Evolutionary conservation across 2,797 vertebrate genomes (phyloP).

Genomic region (Enteromius paludinosus): DNA sequence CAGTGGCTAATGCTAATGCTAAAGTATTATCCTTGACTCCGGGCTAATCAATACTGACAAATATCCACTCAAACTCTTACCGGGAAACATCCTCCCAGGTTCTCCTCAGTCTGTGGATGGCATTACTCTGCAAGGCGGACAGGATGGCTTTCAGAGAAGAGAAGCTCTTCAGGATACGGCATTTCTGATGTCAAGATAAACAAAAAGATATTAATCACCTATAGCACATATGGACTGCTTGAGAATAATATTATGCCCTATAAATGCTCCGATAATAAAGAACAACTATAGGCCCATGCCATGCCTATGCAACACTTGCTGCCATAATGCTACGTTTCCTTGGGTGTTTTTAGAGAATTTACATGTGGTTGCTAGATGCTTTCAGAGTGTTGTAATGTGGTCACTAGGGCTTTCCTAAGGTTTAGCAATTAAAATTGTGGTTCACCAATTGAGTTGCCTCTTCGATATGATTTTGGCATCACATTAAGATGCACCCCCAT

Average conservation of each 20-base stretch:
- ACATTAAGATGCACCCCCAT: background rate
- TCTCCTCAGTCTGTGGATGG: conserved; percentile 84
- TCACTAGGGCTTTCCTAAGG: background rate
- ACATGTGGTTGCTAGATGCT: background rate
- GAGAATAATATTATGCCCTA: background rate
- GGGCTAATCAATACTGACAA: conserved; percentile 8
- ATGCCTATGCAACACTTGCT: background rate
- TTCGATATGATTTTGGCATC: background rate
- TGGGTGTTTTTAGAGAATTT: background rate
- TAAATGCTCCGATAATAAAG: background rate
- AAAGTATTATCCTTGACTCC: background rate
- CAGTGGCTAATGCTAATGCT: conserved; percentile 26
- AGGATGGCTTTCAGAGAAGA: conserved; percentile 87
- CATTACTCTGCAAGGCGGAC: conserved; percentile 86
- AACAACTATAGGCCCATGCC: background rate
- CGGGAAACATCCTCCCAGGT: conserved; percentile 88
- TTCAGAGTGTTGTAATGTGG: background rate
- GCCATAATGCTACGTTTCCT: background rate
- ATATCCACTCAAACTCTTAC: conserved; percentile 33
- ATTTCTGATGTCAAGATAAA: conserved; percentile 75
- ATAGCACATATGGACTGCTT: background rate
- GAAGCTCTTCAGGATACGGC: conserved; percentile 88
- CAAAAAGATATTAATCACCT: conserved; percentile 5
- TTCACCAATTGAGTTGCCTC: background rate
- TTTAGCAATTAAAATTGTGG: background rate